These are phyloP conservation scores for Xenopus borealis DNA, from an alignment of 2,113 vertebrate species.

Conservation along the genomic window DNA sequence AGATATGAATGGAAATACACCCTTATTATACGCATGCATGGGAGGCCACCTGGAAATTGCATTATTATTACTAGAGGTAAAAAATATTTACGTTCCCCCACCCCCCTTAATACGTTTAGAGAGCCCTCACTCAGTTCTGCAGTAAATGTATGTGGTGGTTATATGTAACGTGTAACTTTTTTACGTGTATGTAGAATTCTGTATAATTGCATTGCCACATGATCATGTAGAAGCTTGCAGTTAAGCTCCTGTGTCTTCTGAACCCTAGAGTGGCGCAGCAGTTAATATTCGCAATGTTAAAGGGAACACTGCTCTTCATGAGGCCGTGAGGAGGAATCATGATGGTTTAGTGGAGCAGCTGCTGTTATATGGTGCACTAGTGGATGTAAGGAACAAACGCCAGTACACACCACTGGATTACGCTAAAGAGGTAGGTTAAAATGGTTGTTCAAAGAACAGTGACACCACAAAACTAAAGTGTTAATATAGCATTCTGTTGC, in stretches of 20 bases:
- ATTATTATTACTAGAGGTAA: slow-evolving; percentile 76
- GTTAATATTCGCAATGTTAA: slow-evolving; percentile 76
- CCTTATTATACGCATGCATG: slow-evolving; percentile 82
- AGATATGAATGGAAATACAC: slow-evolving; percentile 86
- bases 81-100: background rate
- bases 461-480: no score
- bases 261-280: slow-evolving; percentile 72
- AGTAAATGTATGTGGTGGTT: no score
- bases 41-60: slow-evolving; percentile 74
- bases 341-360: slow-evolving; percentile 78
- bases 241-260: background rate
- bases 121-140: no score
- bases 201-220: no score
- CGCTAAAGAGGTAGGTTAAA: slow-evolving; percentile 69
- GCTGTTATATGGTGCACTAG: slow-evolving; percentile 70
- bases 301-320: slow-evolving; percentile 86
- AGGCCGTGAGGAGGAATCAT: slow-evolving; percentile 69
- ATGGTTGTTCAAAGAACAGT: no score
- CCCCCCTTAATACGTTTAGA: no score
- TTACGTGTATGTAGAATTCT: no score
- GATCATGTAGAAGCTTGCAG: background rate
- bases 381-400: slow-evolving; percentile 70
- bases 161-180: no score
- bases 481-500: no score
- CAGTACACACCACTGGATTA: slow-evolving; percentile 78